Conservation (phyloP, 2,797 vertebrate species). For the Bovichtus diacanthus region DNA sequence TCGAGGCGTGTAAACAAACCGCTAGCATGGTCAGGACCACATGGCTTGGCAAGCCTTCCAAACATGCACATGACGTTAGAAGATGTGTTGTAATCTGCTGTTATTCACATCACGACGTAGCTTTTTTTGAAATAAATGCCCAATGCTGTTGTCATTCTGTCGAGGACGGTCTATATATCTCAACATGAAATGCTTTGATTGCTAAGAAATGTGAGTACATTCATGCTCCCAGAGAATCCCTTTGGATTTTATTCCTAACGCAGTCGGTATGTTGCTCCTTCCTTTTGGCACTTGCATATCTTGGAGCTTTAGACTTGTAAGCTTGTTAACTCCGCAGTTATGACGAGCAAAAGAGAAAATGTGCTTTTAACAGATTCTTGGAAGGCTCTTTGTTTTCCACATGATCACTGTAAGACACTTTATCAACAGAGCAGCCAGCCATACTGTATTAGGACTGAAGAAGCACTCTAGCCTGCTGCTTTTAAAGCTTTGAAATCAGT, state of each 20-base stretch:
- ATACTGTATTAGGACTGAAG: slow-evolving; percentile 21
- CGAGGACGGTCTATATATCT: neutral
- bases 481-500: slow-evolving; percentile 20
- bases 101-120: neutral
- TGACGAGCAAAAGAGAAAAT: slow-evolving; percentile 32
- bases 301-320: neutral
- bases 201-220: slow-evolving; percentile 1
- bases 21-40: no score
- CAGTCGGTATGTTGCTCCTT: neutral
- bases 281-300: slow-evolving; percentile 14
- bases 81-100: neutral
- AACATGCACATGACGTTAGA: neutral
- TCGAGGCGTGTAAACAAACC: no score
- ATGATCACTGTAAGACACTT: slow-evolving; percentile 20
- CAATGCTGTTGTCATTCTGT: neutral
- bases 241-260: neutral
- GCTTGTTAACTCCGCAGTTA: slow-evolving; percentile 33
- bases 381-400: slow-evolving; percentile 30
- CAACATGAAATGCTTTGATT: slow-evolving; percentile 16
- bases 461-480: slow-evolving; percentile 6
- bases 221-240: neutral
- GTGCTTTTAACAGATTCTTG: slow-evolving; percentile 19
- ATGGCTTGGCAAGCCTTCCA: neutral
- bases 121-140: neutral
- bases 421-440: slow-evolving; percentile 27